These are phyloP conservation scores for Rhingia rostrata DNA, from an alignment of 2,888 invertebrate genomes.

Conservation along the genomic window DNA sequence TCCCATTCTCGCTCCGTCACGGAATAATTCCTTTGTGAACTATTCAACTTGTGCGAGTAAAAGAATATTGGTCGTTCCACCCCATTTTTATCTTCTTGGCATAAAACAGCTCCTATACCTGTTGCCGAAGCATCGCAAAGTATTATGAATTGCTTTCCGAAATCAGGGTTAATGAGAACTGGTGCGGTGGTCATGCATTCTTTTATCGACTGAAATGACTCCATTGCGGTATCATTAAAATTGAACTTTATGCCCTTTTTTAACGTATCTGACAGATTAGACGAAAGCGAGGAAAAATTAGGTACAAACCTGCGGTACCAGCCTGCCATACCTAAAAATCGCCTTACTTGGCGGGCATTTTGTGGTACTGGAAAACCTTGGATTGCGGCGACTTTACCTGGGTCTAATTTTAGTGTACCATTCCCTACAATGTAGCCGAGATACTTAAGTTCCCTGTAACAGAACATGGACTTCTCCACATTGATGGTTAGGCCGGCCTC, in stretches of 20 bases:
- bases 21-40: slow-evolving; percentile 24
- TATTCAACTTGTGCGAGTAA: slow-evolving; percentile 38
- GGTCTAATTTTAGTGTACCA: background rate
- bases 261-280: background rate
- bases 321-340: slow-evolving; percentile 19
- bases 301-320: slow-evolving; percentile 11
- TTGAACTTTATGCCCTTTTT: background rate
- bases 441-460: background rate
- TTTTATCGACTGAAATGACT: slow-evolving; percentile 23
- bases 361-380: slow-evolving; percentile 7
- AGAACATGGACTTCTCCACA: background rate
- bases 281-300: background rate
- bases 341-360: slow-evolving; percentile 4
- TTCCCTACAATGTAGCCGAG: background rate
- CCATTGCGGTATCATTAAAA: background rate
- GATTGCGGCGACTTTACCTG: background rate
- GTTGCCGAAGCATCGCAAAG: slow-evolving; percentile 19
- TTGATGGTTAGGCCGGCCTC: slow-evolving; percentile 1
- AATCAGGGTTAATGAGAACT: slow-evolving; percentile 18
- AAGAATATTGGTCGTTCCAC: slow-evolving; percentile 26
- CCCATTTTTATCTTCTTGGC: slow-evolving; percentile 32
- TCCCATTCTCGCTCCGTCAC: background rate
- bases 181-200: slow-evolving; percentile 4
- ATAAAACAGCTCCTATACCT: slow-evolving; percentile 31
- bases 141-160: slow-evolving; percentile 24